Conservation (phyloP, 2,113 vertebrate genomes). For the Odontophorus gujanensis region DNA sequence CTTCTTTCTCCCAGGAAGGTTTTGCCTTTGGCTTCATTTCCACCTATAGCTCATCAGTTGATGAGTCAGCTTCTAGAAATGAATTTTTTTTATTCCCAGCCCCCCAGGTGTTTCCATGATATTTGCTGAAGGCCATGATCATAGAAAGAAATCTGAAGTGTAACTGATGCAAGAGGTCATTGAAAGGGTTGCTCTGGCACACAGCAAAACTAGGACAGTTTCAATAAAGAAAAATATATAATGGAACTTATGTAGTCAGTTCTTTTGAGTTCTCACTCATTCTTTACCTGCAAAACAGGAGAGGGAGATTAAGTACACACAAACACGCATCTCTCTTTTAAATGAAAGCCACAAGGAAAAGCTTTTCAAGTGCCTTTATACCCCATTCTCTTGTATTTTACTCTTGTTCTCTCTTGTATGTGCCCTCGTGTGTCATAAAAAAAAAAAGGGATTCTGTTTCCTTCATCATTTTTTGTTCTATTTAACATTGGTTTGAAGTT, state of each 20-base stretch:
- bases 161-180: neutral
- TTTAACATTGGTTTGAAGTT: neutral
- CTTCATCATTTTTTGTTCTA: constrained; percentile 15
- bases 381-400: neutral
- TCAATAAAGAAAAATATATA: constrained; percentile 34
- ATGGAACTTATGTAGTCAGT: neutral
- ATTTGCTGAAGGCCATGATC: constrained; percentile 6
- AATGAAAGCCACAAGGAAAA: constrained; percentile 18
- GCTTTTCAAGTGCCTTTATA: constrained; percentile 11
- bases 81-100: constrained; percentile 19
- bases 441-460: neutral
- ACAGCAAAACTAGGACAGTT: neutral
- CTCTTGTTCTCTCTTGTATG: neutral
- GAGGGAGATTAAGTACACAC: neutral
- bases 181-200: neutral
- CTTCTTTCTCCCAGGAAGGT: neutral
- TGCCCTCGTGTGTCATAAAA: neutral
- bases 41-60: neutral
- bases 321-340: neutral
- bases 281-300: neutral
- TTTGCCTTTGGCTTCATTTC: constrained; percentile 12
- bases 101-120: neutral
- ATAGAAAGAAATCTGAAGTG: constrained; percentile 43
- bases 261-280: neutral
- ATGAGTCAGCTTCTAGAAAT: neutral